Conservation (phyloP, 2,113 vertebrate genomes). For the Prionailurus bengalensis region DNA sequence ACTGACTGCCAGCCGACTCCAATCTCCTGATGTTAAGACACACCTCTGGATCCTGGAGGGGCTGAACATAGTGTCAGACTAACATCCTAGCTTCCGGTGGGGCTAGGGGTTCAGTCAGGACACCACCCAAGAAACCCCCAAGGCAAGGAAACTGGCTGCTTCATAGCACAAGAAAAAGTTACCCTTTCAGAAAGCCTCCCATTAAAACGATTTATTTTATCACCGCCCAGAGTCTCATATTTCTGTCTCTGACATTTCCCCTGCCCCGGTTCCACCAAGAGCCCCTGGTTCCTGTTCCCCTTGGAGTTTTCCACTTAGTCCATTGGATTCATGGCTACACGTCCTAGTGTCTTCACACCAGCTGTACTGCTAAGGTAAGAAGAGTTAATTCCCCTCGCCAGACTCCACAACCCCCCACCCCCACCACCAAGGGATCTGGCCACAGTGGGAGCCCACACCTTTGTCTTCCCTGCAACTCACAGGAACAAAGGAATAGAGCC, state of each 20-base stretch:
- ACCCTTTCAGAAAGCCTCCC: slow-evolving; percentile 63
- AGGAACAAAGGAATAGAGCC: neutral
- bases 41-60: slow-evolving; percentile 35
- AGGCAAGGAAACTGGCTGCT: slow-evolving; percentile 50
- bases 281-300: neutral
- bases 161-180: slow-evolving; percentile 53
- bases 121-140: neutral
- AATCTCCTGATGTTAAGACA: slow-evolving; percentile 21
- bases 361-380: neutral
- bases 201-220: slow-evolving; percentile 83
- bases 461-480: neutral
- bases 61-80: neutral
- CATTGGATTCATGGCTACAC: neutral
- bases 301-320: neutral
- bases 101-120: neutral
- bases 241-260: slow-evolving; percentile 47
- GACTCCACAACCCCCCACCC: neutral
- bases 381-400: neutral
- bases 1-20: slow-evolving; percentile 35
- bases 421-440: neutral
- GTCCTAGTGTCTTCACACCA: neutral
- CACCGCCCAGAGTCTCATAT: slow-evolving; percentile 45
- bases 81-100: neutral
- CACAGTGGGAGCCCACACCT: neutral
- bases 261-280: neutral